Percentiles rank a stretch among this genome's conserved stretches.
phyloP scores from a whole-genome alignment of 2,888 invertebrate species.

The Thereva unica region DNA sequence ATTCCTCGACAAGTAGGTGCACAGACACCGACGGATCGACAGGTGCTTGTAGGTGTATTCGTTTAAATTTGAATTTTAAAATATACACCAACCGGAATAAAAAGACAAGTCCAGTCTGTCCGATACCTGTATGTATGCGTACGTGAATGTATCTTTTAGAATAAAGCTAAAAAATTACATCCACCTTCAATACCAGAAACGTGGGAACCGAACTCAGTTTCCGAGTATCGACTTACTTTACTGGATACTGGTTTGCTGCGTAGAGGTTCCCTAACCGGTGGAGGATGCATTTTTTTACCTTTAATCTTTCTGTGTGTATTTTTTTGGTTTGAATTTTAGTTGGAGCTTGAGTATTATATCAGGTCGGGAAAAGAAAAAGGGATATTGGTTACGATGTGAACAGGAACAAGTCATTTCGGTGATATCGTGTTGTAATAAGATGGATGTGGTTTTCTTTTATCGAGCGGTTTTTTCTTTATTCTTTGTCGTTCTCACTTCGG shows the following conservation, averaged over 20 bases:
- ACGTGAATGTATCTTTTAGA: conserved; percentile 25
- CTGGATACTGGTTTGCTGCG: conserved; percentile 35
- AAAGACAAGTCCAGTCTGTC: conserved; percentile 19
- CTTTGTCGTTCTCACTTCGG: too few species aligned
- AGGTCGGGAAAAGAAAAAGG: background rate
- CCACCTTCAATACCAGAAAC: conserved; percentile 41
- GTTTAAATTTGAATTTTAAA: conserved; percentile 34
- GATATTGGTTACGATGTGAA: too few species aligned
- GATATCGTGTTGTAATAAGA: too few species aligned
- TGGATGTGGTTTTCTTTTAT: too few species aligned
- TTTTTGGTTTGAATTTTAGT: conserved; percentile 10
- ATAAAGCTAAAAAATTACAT: conserved; percentile 32
- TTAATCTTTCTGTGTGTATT: background rate
- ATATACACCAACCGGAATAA: conserved; percentile 28
- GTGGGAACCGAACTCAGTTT: conserved; percentile 42
- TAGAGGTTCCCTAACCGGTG: conserved; percentile 10
- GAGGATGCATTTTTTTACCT: conserved; percentile 12
- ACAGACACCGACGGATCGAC: conserved; percentile 20
- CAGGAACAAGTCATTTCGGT: too few species aligned
- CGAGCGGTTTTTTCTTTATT: too few species aligned
- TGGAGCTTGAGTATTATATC: background rate
- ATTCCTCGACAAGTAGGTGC: conserved; percentile 2
- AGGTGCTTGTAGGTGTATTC: conserved; percentile 31
- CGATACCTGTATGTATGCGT: background rate
- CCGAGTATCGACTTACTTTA: conserved; percentile 43